Evolutionary conservation across 2,113 vertebrate species (phyloP).

Genomic region (Sminthopsis crassicaudata): DNA sequence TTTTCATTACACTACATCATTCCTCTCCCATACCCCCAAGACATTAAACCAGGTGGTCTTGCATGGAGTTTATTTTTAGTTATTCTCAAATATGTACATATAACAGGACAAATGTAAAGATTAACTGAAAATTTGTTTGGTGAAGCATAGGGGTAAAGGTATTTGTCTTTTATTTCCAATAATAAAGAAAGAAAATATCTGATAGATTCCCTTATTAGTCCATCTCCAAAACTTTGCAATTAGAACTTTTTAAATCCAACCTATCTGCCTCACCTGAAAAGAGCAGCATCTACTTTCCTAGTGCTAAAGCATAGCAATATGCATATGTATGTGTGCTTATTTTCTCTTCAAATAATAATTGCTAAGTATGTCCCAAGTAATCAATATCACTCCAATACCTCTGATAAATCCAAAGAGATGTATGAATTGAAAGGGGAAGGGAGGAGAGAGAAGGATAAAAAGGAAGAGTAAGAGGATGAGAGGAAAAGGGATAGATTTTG

Average conservation of each 20-base stretch:
- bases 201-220: background rate
- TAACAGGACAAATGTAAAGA: background rate
- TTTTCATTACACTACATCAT: background rate
- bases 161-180: background rate
- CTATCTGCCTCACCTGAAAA: slow-evolving; percentile 21
- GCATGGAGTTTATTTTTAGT: background rate
- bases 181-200: background rate
- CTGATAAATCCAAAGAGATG: slow-evolving; percentile 65
- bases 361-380: slow-evolving; percentile 58
- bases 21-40: background rate
- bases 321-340: background rate
- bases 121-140: background rate
- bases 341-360: slow-evolving; percentile 38
- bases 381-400: slow-evolving; percentile 57
- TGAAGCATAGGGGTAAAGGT: background rate
- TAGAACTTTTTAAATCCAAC: background rate
- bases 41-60: background rate
- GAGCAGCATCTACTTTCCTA: background rate
- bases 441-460: background rate
- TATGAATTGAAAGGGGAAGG: slow-evolving; percentile 56
- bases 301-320: background rate
- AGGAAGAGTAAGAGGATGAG: background rate
- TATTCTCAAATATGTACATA: background rate
- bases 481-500: background rate
- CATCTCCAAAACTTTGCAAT: background rate